phyloP scores from a whole-genome alignment of 2,113 vertebrate species.

The Merops nubicus region DNA sequence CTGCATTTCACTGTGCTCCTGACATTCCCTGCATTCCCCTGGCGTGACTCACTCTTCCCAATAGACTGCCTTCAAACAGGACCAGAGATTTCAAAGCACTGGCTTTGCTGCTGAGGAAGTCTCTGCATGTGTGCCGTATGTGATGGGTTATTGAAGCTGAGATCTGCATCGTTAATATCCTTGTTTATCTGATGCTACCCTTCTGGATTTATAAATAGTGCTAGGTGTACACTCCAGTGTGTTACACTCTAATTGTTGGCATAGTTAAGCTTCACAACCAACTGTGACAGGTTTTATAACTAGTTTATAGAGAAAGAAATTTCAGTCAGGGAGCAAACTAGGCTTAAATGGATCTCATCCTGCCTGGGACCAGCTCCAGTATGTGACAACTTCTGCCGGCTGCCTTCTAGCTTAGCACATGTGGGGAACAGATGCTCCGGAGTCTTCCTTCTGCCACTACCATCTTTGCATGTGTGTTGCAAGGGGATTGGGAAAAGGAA shows the following conservation, averaged over 20 bases:
- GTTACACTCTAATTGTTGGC: neutral
- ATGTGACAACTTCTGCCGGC: neutral
- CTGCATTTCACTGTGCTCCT: neutral
- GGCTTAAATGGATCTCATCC: neutral
- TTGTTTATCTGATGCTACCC: neutral
- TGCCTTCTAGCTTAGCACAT: neutral
- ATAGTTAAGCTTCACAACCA: neutral
- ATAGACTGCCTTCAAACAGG: neutral
- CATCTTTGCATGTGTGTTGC: fast-evolving
- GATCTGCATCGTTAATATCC: neutral
- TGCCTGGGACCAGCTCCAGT: neutral
- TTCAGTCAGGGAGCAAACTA: neutral
- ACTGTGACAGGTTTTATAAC: neutral
- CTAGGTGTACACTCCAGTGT: neutral
- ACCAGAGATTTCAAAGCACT: neutral
- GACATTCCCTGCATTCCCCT: conserved; percentile 26
- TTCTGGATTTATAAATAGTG: neutral
- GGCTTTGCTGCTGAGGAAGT: neutral
- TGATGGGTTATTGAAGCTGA: neutral
- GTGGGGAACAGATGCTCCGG: neutral
- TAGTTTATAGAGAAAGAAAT: neutral
- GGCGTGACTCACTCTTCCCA: neutral
- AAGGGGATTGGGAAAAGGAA: neutral
- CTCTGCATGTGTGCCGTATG: neutral
- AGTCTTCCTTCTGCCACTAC: neutral